Conservation (phyloP, 2,888 invertebrate genomes). For the Melanophora roralis region DNA sequence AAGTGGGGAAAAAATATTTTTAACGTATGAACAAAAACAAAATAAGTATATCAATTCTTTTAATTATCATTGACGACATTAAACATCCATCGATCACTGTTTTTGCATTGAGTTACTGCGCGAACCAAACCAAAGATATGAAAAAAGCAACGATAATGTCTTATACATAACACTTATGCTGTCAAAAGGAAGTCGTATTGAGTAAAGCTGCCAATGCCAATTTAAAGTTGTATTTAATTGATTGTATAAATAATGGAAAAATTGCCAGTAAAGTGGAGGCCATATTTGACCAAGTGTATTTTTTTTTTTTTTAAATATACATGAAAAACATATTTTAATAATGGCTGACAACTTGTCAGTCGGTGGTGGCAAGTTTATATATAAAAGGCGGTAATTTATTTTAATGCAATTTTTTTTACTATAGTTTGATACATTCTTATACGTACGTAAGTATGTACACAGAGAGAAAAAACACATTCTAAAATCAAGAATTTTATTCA, state of each 20-base stretch:
- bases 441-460: too few species aligned
- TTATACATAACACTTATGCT: conserved; percentile 34
- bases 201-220: background rate
- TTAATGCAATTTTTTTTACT: too few species aligned
- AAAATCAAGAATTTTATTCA: too few species aligned
- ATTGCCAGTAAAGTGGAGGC: conserved; percentile 23
- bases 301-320: conserved; percentile 25
- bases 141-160: conserved; percentile 14
- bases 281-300: conserved; percentile 54
- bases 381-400: background rate
- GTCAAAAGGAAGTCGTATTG: conserved; percentile 2
- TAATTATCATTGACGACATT: conserved; percentile 45
- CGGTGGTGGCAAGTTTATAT: conserved; percentile 10
- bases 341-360: conserved; percentile 48
- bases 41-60: conserved; percentile 32
- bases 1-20: too few species aligned
- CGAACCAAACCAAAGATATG: conserved; percentile 19
- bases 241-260: conserved; percentile 23
- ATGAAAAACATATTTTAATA: conserved; percentile 17
- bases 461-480: too few species aligned
- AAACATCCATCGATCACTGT: conserved; percentile 28
- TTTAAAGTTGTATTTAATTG: background rate
- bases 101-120: conserved; percentile 25
- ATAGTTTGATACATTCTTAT: too few species aligned
- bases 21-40: background rate